Evolutionary conservation across 2,888 invertebrate species (phyloP), one percentile per base, ranked within the genome.

Genomic region (Aphodius sticticus): DNA sequence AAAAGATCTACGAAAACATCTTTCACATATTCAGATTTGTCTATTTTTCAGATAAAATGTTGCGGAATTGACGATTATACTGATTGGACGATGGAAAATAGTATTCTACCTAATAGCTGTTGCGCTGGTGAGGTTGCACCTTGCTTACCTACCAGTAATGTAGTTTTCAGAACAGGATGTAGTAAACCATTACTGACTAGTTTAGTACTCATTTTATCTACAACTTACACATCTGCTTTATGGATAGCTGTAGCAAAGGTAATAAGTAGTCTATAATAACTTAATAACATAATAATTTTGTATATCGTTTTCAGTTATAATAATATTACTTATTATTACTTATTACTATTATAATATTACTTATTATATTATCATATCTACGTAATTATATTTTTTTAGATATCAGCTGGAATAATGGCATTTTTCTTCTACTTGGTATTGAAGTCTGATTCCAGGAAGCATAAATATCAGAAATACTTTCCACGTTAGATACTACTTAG

Each of bases 161-260:
- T 7, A 9, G 53, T 12, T 9, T 53, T 53, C 12, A 53, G 9
- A 53, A 53, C 1, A 12, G 53, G 53, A 7, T 53, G 53, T 53
- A 53, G 9, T 53, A 12, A 53, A 12, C 53, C 53, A 53, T 5
- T 53, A 12, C 53, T 53, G 12, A 5, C 2, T 5, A 53, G 53
- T 53, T 12, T 53, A 2, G 53, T 53, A 12, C 53, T 53, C 9
- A 53, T 53, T 53, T 53, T 53, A 12, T 53, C 53, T 7, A 53
- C 53, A 9, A 53, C 53, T 7, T 53, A 53, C 53, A 53, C 9
- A 53, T 53, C 53, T 53, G 53, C 53, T 9, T 5, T 53, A 53
- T 53, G 53, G 53, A 53, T 53, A 53, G 53, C 53, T 53, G 53
- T 53, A 53, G 53, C 53, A 53, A 53, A 53, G 53, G 53, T 53